These are phyloP conservation scores for Epinephelus fuscoguttatus DNA, from an alignment of 2,113 vertebrate species.

Conservation along the genomic window DNA sequence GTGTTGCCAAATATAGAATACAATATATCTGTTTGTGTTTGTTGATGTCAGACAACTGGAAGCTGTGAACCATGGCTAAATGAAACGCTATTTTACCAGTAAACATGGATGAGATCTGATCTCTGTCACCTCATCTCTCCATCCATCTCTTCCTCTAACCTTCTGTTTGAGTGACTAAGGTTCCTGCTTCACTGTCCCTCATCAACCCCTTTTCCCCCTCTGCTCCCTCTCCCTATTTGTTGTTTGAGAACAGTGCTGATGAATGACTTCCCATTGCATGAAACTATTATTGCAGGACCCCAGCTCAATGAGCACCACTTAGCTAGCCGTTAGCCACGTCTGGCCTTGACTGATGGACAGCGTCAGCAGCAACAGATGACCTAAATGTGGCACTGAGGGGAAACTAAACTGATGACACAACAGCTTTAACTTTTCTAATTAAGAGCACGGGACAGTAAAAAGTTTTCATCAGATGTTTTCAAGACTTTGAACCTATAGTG, in stretches of 20 bases:
- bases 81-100: neutral
- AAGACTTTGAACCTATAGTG: neutral
- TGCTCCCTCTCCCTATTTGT: conserved; percentile 6
- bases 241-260: conserved; percentile 33
- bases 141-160: neutral
- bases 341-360: conserved; percentile 57
- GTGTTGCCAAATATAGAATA: neutral
- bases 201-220: neutral
- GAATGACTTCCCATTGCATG: conserved; percentile 47
- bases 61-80: neutral
- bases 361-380: conserved; percentile 30
- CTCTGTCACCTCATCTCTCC: neutral
- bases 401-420: conserved; percentile 46
- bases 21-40: neutral
- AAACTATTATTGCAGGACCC: conserved; percentile 46
- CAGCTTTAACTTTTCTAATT: conserved; percentile 46
- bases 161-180: neutral
- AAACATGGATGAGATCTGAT: neutral
- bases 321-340: conserved; percentile 66
- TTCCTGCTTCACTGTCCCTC: neutral
- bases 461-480: conserved; percentile 6
- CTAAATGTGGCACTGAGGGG: conserved; percentile 22
- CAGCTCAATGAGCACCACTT: conserved; percentile 71
- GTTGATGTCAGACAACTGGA: conserved; percentile 12
- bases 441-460: conserved; percentile 16